A percentile compares a stretch with the other conserved stretches of the same genome.
phyloP scores from a whole-genome alignment of 30 jellyfish, hydroid and myxozoan genomes.

The Hydra vulgaris region DNA sequence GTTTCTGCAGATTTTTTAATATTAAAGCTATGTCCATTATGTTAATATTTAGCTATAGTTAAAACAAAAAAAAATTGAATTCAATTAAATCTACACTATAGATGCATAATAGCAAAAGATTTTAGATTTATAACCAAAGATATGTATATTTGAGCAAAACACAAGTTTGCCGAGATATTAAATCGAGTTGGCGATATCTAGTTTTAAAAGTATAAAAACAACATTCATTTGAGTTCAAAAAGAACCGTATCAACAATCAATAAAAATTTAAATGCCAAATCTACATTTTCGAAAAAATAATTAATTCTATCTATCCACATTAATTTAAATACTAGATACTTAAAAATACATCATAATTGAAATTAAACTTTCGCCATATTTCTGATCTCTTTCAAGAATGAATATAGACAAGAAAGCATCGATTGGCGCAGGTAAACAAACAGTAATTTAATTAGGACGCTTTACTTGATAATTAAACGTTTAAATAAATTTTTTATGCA shows the following conservation, averaged over 20 bases:
- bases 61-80: background rate
- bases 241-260: background rate
- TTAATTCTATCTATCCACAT: background rate
- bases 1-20: conserved; percentile 35
- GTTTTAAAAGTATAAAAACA: background rate
- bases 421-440: conserved; percentile 31
- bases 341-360: background rate
- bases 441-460: background rate
- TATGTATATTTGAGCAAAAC: background rate
- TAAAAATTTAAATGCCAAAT: background rate
- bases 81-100: no score
- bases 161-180: no score
- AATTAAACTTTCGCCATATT: background rate
- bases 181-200: no score
- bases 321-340: background rate
- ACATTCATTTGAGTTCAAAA: background rate
- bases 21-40: conserved; percentile 23
- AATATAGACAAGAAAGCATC: conserved; percentile 8
- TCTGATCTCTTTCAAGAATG: background rate
- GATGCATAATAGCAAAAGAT: no score
- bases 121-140: background rate
- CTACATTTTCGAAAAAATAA: background rate
- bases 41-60: background rate
- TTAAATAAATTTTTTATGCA: no score
- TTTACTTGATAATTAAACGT: background rate